phyloP scores from a whole-genome alignment of 2,113 vertebrate species.

The Chloroceryle aenea region DNA sequence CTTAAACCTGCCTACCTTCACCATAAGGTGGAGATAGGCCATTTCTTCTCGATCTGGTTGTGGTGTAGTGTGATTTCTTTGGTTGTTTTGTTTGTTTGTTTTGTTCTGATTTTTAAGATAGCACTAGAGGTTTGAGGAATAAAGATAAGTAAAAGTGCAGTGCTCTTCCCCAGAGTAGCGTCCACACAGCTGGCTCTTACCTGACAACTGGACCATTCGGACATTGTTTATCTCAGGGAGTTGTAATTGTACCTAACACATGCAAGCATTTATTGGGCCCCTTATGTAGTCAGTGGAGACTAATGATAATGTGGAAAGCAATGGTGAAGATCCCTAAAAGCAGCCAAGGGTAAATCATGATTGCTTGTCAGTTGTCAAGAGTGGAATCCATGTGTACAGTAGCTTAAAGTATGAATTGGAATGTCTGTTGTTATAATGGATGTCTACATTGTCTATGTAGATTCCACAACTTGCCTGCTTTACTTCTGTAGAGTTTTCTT shows the following conservation, averaged over 20 bases:
- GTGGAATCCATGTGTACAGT: neutral
- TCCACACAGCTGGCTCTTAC: neutral
- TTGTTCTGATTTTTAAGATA: neutral
- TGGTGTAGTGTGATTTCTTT: neutral
- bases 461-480: neutral
- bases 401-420: neutral
- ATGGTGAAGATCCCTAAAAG: neutral
- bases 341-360: neutral
- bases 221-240: neutral
- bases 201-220: neutral
- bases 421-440: neutral
- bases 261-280: neutral
- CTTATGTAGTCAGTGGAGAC: neutral
- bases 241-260: neutral
- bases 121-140: neutral
- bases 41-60: neutral
- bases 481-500: neutral
- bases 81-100: too few relatives aligned
- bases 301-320: neutral
- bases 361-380: neutral
- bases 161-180: neutral
- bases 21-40: neutral
- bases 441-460: fast-evolving
- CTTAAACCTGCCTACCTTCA: neutral
- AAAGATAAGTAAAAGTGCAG: neutral